Evolutionary conservation across 1,140 invertebrate species (phyloP).

Genomic region (Halesus radiatus): DNA sequence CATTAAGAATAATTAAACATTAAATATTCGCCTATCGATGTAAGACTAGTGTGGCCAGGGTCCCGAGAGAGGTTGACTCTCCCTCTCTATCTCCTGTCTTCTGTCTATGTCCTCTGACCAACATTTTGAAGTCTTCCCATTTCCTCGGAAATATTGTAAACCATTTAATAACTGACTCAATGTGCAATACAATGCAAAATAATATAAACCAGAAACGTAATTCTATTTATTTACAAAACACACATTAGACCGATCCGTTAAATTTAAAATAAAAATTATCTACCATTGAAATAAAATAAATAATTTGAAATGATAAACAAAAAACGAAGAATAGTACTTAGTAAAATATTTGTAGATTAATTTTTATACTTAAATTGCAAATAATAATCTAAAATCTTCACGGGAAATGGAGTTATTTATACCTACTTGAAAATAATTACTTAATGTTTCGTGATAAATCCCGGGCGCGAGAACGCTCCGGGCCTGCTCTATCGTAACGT

Average conservation of each 20-base stretch:
- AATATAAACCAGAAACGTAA: slow-evolving; percentile 40
- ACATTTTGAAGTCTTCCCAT: background rate
- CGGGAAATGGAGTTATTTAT: background rate
- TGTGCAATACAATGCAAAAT: slow-evolving; percentile 43
- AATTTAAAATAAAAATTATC: slow-evolving; percentile 13
- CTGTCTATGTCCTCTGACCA: background rate
- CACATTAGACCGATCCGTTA: slow-evolving; percentile 39
- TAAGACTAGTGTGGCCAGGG: slow-evolving; percentile 21
- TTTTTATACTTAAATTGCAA: slow-evolving; percentile 16
- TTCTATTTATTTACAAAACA: slow-evolving; percentile 47
- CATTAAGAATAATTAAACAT: background rate
- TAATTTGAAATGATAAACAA: slow-evolving; percentile 21
- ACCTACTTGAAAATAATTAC: slow-evolving; percentile 5
- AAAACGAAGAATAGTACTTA: slow-evolving; percentile 18
- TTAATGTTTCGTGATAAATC: background rate
- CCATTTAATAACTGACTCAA: slow-evolving; percentile 33
- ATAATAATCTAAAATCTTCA: slow-evolving; percentile 1
- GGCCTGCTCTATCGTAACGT: background rate
- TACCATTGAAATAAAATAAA: slow-evolving; percentile 35
- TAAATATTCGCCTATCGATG: background rate
- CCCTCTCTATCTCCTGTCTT: background rate
- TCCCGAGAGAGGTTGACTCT: background rate
- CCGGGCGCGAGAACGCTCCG: background rate
- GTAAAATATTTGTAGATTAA: slow-evolving; percentile 19
- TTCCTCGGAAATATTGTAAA: background rate